Base-by-base conservation (phyloP, 2,113 vertebrate genomes). In the Pseudorhombus dupliciocellatus region DNA sequence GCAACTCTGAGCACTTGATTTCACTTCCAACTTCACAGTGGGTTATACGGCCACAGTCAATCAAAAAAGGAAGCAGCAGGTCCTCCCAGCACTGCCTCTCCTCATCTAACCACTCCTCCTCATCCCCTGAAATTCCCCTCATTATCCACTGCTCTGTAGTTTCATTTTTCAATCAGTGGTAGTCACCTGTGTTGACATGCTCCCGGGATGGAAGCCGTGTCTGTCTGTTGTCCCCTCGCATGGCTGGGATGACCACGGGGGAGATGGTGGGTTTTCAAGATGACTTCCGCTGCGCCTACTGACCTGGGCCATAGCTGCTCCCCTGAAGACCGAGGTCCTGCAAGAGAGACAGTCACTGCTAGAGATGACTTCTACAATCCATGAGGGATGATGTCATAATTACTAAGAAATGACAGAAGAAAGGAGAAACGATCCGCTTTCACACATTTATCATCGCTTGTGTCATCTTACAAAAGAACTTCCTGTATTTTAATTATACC, bases 21-120 rank as follows among this genome's bases (percentile, higher is more conserved):
- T 62, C 31, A 77, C 72, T 24, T 86, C 77, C 70, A 77, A 55
- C 15, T 73, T 64, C 14, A 56, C 15, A 24, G 7, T n/a, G n/a
- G n/a, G n/a, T n/a, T n/a, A n/a, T n/a, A n/a, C n/a, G n/a, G n/a
- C n/a, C n/a, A n/a, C n/a, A n/a, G n/a, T n/a, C n/a, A n/a, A n/a
- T n/a, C n/a, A n/a, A n/a, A n/a, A n/a, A n/a, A n/a, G n/a, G n/a
- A n/a, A n/a, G n/a, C n/a, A n/a, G n/a, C n/a, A n/a, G n/a, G n/a
- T n/a, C n/a, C n/a, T n/a, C n/a, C n/a, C n/a, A n/a, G n/a, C n/a
- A n/a, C n/a, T n/a, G n/a, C n/a, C n/a, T n/a, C n/a, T n/a, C n/a
- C n/a, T n/a, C n/a, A n/a, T 70, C 69, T 9, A 73, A 79, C 83
- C 85, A 83, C 79, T 92, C 85, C 93, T 92, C 66, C 92, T 88